A percentile compares a stretch with the other conserved stretches of the same genome.
These are phyloP conservation scores for Coryphaenoides rupestris DNA, from an alignment of 2,113 vertebrate genomes.

Conservation along the genomic window DNA sequence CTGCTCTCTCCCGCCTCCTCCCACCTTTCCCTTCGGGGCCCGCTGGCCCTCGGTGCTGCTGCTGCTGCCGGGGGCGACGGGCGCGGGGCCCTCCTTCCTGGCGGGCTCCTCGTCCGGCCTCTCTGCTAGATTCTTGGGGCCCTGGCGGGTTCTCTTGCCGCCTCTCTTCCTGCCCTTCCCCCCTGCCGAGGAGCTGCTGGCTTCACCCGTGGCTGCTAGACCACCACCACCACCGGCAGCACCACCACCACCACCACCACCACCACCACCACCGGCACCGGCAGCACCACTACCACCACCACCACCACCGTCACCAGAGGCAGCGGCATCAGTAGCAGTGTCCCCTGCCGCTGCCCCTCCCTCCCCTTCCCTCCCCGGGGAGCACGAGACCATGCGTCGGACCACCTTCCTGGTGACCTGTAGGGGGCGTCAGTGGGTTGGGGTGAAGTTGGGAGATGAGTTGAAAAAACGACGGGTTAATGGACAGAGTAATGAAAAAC, in stretches of 20 bases:
- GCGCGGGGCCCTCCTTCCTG: conserved; percentile 15
- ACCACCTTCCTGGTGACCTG: conserved; percentile 98
- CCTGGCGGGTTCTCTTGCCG: conserved; percentile 61
- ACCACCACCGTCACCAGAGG: conserved; percentile 4
- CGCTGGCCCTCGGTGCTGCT: conserved; percentile 25
- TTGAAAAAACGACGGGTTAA: too few relatives aligned
- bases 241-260: background rate
- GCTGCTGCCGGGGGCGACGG: too few relatives aligned
- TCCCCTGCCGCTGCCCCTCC: conserved; percentile 30
- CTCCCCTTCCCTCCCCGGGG: conserved; percentile 69
- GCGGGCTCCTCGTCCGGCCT: conserved; percentile 38
- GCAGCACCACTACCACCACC: conserved; percentile 6
- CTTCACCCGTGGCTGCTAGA: conserved; percentile 26
- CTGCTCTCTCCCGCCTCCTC: conserved; percentile 30
- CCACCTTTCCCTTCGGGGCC: conserved; percentile 49
- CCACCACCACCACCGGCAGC: conserved; percentile 22
- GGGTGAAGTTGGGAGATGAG: conserved; percentile 13
- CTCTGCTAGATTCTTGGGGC: conserved; percentile 52
- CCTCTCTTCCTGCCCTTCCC: conserved; percentile 64
- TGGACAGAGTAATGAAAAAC: too few relatives aligned
- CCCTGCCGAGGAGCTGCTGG: conserved; percentile 38
- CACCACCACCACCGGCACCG: conserved; percentile 18
- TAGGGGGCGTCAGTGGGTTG: conserved; percentile 44
- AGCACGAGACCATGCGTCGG: conserved; percentile 80
- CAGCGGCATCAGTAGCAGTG: conserved; percentile 19